Evolutionary conservation across 2,113 vertebrate genomes (phyloP).

Genomic region (Colius striatus): DNA sequence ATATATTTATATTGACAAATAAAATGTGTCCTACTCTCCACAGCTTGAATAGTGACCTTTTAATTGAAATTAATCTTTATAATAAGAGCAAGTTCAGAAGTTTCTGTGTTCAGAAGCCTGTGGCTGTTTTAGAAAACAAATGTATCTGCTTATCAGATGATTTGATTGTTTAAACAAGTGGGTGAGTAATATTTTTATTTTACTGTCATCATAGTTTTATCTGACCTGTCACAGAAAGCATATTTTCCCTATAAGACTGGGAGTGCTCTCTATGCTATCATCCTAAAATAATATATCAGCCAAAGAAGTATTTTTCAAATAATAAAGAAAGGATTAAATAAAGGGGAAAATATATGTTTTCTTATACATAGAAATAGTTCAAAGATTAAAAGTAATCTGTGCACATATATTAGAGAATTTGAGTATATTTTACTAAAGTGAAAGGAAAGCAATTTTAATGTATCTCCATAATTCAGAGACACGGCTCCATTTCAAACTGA

Average conservation of each 20-base stretch:
- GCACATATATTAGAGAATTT: not conserved
- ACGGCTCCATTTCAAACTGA: not conserved
- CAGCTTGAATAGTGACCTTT: not conserved
- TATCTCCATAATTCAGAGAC: not conserved
- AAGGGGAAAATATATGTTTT: not conserved
- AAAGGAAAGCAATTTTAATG: conserved; percentile 14
- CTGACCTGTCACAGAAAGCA: not conserved
- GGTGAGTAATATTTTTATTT: conserved; percentile 25
- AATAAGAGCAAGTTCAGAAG: not conserved
- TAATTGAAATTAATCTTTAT: not conserved
- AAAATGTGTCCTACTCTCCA: not conserved
- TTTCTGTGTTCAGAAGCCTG: not conserved
- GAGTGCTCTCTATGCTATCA: not conserved
- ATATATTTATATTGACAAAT: not conserved
- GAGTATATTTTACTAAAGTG: not conserved
- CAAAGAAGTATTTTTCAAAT: not conserved
- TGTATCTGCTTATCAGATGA: not conserved
- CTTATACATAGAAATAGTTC: not conserved
- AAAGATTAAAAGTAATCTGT: not conserved
- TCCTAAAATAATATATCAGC: not conserved
- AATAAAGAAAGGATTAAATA: not conserved
- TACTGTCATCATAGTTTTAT: not conserved
- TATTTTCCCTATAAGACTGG: not conserved
- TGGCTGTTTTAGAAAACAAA: not conserved
- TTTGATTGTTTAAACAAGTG: not conserved